Conservation (phyloP, 2,113 vertebrate genomes). For the Riparia riparia region DNA sequence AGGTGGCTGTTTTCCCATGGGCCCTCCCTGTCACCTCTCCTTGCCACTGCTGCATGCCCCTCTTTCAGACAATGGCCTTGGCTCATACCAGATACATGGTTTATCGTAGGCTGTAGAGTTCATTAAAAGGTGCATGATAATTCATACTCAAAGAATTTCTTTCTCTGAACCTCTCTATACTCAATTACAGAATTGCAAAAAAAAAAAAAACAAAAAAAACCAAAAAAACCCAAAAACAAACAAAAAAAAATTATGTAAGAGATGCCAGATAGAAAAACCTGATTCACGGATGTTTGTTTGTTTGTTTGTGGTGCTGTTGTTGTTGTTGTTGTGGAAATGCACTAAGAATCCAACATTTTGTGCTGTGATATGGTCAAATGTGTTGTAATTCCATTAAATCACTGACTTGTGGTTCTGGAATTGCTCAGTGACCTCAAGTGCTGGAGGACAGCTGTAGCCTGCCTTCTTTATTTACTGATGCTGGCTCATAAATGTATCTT, state of each 20-base stretch:
- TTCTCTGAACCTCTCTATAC: neutral
- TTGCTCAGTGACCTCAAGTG: slow-evolving; percentile 37
- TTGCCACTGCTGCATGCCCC: accelerated
- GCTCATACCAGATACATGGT: neutral
- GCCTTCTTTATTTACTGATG: slow-evolving; percentile 59
- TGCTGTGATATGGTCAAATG: neutral
- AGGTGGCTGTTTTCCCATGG: neutral
- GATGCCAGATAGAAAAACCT: neutral
- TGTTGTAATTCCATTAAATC: slow-evolving; percentile 11
- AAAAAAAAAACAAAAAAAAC: too few species aligned
- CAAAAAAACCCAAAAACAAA: too few species aligned
- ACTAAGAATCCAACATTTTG: neutral
- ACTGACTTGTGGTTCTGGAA: slow-evolving; percentile 7
- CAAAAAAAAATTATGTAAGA: neutral
- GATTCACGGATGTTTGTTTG: neutral
- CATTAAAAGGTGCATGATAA: neutral
- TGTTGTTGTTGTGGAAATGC: neutral
- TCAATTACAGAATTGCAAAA: neutral
- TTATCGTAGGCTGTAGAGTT: neutral
- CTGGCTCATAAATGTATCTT: slow-evolving; percentile 52
- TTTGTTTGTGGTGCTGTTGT: neutral
- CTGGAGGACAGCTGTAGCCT: slow-evolving; percentile 49
- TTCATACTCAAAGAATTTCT: neutral
- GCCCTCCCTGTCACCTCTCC: neutral
- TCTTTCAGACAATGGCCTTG: neutral